Base-by-base conservation (phyloP, 1,140 invertebrate species). In the Ephestia elutella region DNA sequence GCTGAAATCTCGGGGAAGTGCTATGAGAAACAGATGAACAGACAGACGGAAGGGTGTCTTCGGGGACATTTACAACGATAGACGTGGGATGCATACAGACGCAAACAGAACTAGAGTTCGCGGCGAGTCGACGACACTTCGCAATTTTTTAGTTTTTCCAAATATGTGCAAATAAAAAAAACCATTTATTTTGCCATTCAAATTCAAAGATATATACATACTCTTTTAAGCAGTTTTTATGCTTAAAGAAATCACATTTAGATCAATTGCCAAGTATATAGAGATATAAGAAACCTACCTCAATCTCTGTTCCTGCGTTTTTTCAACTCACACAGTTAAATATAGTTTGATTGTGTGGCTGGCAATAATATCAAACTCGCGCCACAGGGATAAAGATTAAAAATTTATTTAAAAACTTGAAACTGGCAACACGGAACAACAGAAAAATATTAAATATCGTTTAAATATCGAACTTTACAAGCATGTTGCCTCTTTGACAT, bases 11-110 rank as follows among this genome's bases (percentile, higher is more conserved):
- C 53, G 32, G 19, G 54, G 38, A 19, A 30, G 54, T 56, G 54
- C 54, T 48, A 56, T 56, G 54, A 57, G 48, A 32, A 11, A 57
- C 56, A 57, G 48, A 57, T 57, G 48, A 57, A 57, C 48, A 57
- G 21, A 56, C 38, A 48, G 21, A 30, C 56, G 21, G 56, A 38
- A 17, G n/a, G 38, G 19, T 18, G 48, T 57, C 38, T 49, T 57
- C 44, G 25, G 56, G 21, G 21, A 25, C 44, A 49, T 28, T 21
- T 28, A 20, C 19, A 53, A 53, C 56, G 56, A 48, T 49, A 44
- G 28, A 57, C 56, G 56, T 57, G 56, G 54, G 56, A 49, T 57
- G 56, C 56, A 57, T 49, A 57, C 56, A 57, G 20, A 49, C 56
- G 56, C 7, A 49, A 49, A 50, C 44, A 57, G 48, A 49, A 19